phyloP scores from a whole-genome alignment of 2,113 vertebrate genomes.

The Prunella fulvescens region DNA sequence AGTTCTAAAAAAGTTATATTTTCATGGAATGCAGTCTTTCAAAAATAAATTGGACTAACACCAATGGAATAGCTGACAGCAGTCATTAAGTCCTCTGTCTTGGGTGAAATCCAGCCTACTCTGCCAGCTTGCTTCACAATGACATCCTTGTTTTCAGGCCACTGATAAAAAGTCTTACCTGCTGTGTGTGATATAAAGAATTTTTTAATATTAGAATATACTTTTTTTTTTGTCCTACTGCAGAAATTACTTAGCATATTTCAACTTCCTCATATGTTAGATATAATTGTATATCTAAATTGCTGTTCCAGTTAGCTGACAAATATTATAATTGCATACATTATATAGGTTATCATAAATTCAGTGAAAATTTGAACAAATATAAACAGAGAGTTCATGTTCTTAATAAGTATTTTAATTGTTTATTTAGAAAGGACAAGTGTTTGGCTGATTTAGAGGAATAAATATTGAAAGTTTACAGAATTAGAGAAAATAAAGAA shows the following conservation, averaged over 20 bases:
- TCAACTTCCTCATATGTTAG: background rate
- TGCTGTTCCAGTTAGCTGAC: background rate
- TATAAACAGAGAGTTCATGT: background rate
- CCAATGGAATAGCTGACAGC: background rate
- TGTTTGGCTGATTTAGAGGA: background rate
- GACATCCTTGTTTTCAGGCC: background rate
- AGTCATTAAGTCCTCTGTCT: background rate
- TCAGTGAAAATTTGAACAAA: background rate
- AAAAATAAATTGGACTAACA: background rate
- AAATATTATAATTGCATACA: background rate
- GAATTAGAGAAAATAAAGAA: background rate
- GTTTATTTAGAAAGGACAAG: background rate
- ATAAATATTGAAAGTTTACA: background rate
- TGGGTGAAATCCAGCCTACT: background rate
- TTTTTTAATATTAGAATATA: background rate
- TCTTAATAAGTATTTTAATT: background rate
- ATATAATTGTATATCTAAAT: background rate
- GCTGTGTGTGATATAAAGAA: background rate
- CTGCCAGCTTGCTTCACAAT: background rate
- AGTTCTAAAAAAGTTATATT: background rate
- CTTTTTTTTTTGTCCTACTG: background rate
- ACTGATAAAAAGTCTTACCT: background rate
- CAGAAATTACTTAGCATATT: background rate
- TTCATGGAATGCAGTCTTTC: background rate
- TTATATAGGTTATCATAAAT: background rate